Evolutionary conservation across 2,113 vertebrate species (phyloP), one percentile per base, ranked within the genome.

Genomic region (Nicator chloris): DNA sequence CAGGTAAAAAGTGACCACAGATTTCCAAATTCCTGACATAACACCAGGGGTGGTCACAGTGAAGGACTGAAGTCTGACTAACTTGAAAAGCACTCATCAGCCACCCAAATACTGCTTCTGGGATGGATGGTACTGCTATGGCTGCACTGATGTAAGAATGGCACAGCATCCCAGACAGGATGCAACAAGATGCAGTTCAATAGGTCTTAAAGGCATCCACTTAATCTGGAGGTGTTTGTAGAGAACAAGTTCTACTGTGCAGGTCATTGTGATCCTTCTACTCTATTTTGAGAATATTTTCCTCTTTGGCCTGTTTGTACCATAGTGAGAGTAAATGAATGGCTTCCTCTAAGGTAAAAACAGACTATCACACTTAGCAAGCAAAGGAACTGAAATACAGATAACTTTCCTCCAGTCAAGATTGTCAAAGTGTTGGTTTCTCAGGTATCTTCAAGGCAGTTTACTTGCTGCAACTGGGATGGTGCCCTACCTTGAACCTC

Each of bases 31-130:
- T 77, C 56, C 59, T 77, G 47, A 27, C 4, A 3, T 27, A 20
- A 54, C 13, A 13, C 18, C 28, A 8, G 0, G 1, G 15, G 23
- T 39, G 53, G 11, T 28, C 16, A 35, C 1, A 1, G 30, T n/a
- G 44, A 78, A 70, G 5, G 35, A 37, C 19, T 47, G 33, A 24
- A 64, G 53, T 24, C 20, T 51, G 44, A 42, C 17, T 30, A 21
- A 59, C n/a, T 16, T 22, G n/a, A 64, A 69, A 37, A 72, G 6
- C 31, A 27, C n/a, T 82, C 8, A 4, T 40, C 37, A 68, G 50
- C 7, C 27, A 42, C 16, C 10, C n/a, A 82, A 69, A 57, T 6
- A 44, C 27, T 30, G 37, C 40, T 49, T 2, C 1, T 27, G 27
- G 22, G 26, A 42, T 6, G 17, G 21, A 20, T 11, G 26, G 18